Conservation (phyloP, 2,797 vertebrate species). For the Tokudaia muenninki region DNA sequence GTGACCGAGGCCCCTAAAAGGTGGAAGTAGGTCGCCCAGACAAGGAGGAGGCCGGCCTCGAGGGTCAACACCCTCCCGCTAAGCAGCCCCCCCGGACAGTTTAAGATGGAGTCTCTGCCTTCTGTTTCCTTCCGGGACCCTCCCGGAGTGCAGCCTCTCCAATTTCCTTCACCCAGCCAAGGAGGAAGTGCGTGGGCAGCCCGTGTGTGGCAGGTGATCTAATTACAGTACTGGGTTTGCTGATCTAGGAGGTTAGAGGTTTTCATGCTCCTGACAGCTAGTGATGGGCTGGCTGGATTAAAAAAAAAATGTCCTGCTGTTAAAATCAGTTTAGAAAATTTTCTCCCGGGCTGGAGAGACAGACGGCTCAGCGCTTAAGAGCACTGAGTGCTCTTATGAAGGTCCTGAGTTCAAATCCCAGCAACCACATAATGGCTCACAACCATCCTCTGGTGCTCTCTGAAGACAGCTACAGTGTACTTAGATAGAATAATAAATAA, state of each 20-base stretch:
- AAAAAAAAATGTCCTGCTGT: conserved; percentile 60
- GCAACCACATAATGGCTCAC: too few relatives aligned
- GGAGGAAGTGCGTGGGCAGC: conserved; percentile 13
- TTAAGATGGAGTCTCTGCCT: neutral
- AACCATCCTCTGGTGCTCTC: too few relatives aligned
- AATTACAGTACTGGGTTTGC: conserved; percentile 40
- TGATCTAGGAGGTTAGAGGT: conserved; percentile 12
- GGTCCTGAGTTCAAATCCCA: too few relatives aligned
- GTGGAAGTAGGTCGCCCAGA: neutral
- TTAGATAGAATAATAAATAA: too few relatives aligned
- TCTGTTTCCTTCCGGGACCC: neutral
- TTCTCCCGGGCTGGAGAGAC: neutral
- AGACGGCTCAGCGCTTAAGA: too few relatives aligned
- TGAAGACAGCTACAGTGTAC: too few relatives aligned
- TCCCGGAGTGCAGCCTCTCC: neutral
- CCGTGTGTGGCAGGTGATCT: conserved; percentile 13
- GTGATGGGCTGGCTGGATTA: conserved; percentile 2
- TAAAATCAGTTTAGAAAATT: conserved; percentile 31
- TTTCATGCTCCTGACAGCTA: conserved; percentile 44
- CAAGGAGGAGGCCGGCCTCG: neutral
- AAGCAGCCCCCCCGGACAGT: neutral
- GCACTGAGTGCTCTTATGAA: too few relatives aligned
- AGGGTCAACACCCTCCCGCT: neutral
- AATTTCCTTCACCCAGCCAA: neutral
- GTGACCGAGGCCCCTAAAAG: neutral